Percentiles rank a stretch among this genome's conserved stretches.
Evolutionary conservation across 2,888 invertebrate species (phyloP).

Genomic region (Lasioglossum marginatum): DNA sequence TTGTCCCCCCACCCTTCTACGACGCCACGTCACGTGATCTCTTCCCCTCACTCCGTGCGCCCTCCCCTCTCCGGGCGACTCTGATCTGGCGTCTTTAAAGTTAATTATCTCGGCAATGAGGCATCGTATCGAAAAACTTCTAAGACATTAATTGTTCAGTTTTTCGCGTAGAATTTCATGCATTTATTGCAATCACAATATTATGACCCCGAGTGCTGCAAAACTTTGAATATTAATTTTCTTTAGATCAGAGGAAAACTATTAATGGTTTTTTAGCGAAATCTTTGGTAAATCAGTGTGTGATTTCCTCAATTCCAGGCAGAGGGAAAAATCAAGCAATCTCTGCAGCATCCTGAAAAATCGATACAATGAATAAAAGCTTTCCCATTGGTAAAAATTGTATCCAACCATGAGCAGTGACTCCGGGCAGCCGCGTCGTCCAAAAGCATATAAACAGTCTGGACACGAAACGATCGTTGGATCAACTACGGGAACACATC

Average conservation of each 20-base stretch:
- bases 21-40: no score
- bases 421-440: background rate
- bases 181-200: no score
- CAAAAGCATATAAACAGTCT: background rate
- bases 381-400: background rate
- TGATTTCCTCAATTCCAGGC: no score
- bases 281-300: background rate
- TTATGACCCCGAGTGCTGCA: no score
- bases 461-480: slow-evolving; percentile 12
- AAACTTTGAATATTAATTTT: no score
- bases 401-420: background rate
- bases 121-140: background rate
- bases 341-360: background rate
- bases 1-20: no score
- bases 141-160: background rate
- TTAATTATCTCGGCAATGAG: background rate
- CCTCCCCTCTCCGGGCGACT: no score
- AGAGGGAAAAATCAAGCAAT: background rate
- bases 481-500: slow-evolving; percentile 34
- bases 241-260: no score
- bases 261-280: background rate
- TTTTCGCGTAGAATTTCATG: background rate
- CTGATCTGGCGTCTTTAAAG: background rate
- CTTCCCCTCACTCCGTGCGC: no score
- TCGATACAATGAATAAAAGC: background rate